A percentile compares a stretch with the other conserved stretches of the same genome.
Conservation (phyloP, 1,140 invertebrate species). For the Brachionus paranguensis region DNA sequence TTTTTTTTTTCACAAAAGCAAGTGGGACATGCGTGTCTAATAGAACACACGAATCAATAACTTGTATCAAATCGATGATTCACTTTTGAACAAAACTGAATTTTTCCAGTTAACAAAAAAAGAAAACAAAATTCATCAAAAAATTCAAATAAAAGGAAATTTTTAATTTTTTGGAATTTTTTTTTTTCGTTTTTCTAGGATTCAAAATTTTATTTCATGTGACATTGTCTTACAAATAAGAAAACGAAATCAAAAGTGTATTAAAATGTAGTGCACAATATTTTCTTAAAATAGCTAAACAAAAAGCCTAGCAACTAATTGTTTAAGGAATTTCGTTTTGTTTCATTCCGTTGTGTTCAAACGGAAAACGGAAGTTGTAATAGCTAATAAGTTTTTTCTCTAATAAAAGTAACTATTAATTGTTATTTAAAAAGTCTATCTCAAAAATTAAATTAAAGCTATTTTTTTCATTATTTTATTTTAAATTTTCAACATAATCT, state of each 20-base stretch:
- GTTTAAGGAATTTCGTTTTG: not conserved
- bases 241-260: too few relatives aligned
- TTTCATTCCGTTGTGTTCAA: not conserved
- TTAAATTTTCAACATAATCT: too few relatives aligned
- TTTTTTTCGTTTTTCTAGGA: too few relatives aligned
- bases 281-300: not conserved
- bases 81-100: too few relatives aligned
- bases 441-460: too few relatives aligned
- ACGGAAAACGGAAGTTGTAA: constrained; percentile 17
- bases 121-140: not conserved
- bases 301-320: not conserved
- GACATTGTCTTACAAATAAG: too few relatives aligned
- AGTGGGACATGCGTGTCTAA: not conserved
- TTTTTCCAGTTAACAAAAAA: not conserved
- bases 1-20: not conserved
- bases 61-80: not conserved
- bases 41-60: not conserved
- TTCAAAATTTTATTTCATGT: too few relatives aligned
- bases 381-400: not conserved
- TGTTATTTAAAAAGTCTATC: too few relatives aligned
- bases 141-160: too few relatives aligned
- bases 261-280: too few relatives aligned
- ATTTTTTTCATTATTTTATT: too few relatives aligned
- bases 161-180: too few relatives aligned
- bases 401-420: not conserved